Evolutionary conservation across 2,797 vertebrate genomes (phyloP).

Genomic region (Silurus aristotelis): DNA sequence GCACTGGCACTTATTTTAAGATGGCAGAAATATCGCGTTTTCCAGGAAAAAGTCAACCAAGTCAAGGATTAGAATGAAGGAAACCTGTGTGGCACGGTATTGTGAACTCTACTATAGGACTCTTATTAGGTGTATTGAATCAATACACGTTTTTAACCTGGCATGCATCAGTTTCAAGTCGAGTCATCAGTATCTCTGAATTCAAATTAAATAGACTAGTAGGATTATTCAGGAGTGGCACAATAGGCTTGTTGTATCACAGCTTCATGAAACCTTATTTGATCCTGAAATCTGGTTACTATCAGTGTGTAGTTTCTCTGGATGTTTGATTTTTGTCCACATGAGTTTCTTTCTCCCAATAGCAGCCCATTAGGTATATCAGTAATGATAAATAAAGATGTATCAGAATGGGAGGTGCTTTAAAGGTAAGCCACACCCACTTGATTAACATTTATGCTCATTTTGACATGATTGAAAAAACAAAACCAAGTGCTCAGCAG

Average conservation of each 20-base stretch:
- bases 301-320: neutral
- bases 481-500: neutral
- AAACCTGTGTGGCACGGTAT: neutral
- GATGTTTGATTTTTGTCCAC: neutral
- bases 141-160: neutral
- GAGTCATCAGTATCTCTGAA: neutral
- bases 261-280: neutral
- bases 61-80: neutral
- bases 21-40: constrained; percentile 14
- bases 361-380: neutral
- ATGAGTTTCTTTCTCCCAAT: neutral
- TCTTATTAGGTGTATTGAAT: neutral
- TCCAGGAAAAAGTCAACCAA: constrained; percentile 9
- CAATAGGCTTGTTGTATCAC: neutral
- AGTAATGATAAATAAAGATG: neutral
- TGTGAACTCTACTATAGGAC: neutral
- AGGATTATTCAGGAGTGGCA: neutral
- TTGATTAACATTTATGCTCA: neutral
- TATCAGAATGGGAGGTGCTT: neutral
- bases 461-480: neutral
- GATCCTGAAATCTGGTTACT: neutral
- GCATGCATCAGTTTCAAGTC: neutral
- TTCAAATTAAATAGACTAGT: neutral
- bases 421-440: neutral
- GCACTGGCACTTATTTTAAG: constrained; percentile 21